These are phyloP conservation scores for Melanotaenia maccullochi DNA, from an alignment of 2,797 vertebrate species.

Conservation along the genomic window DNA sequence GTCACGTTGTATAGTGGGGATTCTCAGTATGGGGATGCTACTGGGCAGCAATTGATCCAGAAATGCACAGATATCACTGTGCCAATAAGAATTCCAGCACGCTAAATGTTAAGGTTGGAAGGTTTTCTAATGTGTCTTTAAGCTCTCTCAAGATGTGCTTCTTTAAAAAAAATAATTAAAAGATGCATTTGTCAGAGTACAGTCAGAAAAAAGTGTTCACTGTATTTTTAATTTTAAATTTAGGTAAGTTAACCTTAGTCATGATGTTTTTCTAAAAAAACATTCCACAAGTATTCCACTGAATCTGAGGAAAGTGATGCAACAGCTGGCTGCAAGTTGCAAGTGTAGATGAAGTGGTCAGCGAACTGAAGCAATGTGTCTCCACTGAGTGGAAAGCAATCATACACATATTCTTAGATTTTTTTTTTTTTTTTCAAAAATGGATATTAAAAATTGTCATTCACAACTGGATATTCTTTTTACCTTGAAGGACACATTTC, in stretches of 20 bases:
- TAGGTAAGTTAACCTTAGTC: neutral
- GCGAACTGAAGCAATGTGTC: constrained; percentile 6
- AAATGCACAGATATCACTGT: neutral
- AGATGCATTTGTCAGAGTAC: no score
- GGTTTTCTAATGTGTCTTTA: neutral
- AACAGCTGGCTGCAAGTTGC: constrained; percentile 4
- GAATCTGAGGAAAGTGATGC: neutral
- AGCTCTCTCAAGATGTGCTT: no score
- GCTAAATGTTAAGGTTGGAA: neutral
- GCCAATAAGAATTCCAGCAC: neutral
- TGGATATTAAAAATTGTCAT: neutral
- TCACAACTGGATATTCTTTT: neutral
- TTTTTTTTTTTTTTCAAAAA: neutral
- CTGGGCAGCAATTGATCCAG: no score
- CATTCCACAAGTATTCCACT: neutral
- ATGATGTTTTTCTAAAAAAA: neutral
- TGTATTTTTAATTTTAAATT: neutral
- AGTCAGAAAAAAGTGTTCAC: neutral
- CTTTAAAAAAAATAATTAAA: no score
- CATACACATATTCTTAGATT: neutral
- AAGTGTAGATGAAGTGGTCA: neutral
- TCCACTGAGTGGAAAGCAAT: constrained; percentile 6
- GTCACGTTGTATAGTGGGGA: neutral
- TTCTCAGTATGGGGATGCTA: no score
- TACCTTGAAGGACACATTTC: neutral